Conservation (phyloP, 2,888 invertebrate genomes). For the Erebia epiphron region DNA sequence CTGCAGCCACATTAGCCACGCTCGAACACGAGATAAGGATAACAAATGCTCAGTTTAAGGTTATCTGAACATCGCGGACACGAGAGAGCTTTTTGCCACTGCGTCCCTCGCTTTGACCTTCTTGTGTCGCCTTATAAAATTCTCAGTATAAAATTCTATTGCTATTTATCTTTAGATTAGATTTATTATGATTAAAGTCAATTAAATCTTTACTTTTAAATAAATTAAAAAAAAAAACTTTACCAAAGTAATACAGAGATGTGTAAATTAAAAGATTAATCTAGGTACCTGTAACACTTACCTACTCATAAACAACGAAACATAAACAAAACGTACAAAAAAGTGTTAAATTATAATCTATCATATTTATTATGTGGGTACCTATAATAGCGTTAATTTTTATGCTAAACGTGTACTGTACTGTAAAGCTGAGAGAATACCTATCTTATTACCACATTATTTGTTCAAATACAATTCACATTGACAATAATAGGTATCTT, state of each 20-base stretch:
- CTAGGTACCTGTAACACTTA: background rate
- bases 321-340: slow-evolving; percentile 1
- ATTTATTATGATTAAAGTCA: slow-evolving; percentile 12
- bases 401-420: slow-evolving; percentile 15
- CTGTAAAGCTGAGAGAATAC: background rate
- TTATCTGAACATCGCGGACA: slow-evolving; percentile 81
- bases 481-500: slow-evolving; percentile 7
- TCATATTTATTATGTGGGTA: background rate
- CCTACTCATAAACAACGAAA: background rate
- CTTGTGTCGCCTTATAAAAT: slow-evolving; percentile 47
- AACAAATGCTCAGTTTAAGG: slow-evolving; percentile 82
- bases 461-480: slow-evolving; percentile 16
- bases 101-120: slow-evolving; percentile 69
- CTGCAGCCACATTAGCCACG: slow-evolving; percentile 80
- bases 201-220: background rate
- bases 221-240: background rate
- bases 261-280: slow-evolving; percentile 1
- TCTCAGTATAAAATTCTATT: slow-evolving; percentile 20
- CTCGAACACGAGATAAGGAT: slow-evolving; percentile 78
- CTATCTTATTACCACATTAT: slow-evolving; percentile 3
- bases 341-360: slow-evolving; percentile 19
- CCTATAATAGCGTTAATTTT: slow-evolving; percentile 6
- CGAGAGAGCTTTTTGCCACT: slow-evolving; percentile 82
- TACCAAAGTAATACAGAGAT: background rate
- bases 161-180: slow-evolving; percentile 28